A percentile compares a stretch with the other conserved stretches of the same genome.
phyloP scores from a whole-genome alignment of 2,888 invertebrate species.

The Autographa gamma region DNA sequence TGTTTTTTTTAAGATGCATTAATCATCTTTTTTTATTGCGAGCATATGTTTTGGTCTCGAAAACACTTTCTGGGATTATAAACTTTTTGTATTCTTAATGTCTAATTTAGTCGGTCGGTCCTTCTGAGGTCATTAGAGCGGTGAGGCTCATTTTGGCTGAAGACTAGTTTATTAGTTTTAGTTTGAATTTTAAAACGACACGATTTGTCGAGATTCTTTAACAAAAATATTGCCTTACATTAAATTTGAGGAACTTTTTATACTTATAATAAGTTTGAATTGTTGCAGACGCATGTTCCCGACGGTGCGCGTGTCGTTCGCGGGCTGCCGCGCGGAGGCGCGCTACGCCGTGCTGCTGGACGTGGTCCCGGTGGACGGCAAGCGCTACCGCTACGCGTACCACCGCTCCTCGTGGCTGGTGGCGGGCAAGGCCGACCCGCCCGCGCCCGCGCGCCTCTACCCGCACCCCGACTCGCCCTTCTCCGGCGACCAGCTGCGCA shows the following conservation, averaged over 20 bases:
- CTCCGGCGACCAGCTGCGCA: slow-evolving; percentile 97
- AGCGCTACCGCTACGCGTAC: slow-evolving; percentile 99
- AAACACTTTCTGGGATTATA: slow-evolving; percentile 84
- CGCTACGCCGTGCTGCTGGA: slow-evolving; percentile 98
- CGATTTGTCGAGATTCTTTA: slow-evolving; percentile 70
- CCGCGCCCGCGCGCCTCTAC: slow-evolving; percentile 97
- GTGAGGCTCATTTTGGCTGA: slow-evolving; percentile 69
- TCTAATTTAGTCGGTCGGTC: slow-evolving; percentile 83
- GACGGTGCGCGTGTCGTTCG: slow-evolving; percentile 97
- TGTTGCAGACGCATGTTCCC: slow-evolving; percentile 98
- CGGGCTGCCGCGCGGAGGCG: slow-evolving; percentile 94
- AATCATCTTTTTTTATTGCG: slow-evolving; percentile 87
- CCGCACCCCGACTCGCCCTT: slow-evolving; percentile 99
- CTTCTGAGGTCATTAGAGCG: slow-evolving; percentile 83
- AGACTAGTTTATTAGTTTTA: slow-evolving; percentile 71
- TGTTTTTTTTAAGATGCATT: slow-evolving; percentile 86
- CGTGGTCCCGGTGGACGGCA: slow-evolving; percentile 98
- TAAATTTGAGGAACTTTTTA: slow-evolving; percentile 16
- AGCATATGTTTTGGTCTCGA: slow-evolving; percentile 86
- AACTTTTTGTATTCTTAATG: slow-evolving; percentile 83
- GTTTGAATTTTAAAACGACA: slow-evolving; percentile 70
- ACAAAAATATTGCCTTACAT: slow-evolving; percentile 41
- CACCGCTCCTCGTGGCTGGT: slow-evolving; percentile 99
- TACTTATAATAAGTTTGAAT: slow-evolving; percentile 12
- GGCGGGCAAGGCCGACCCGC: slow-evolving; percentile 99